Base-by-base conservation (phyloP, 1,140 invertebrate species). In the Rhagoletis pomonella region DNA sequence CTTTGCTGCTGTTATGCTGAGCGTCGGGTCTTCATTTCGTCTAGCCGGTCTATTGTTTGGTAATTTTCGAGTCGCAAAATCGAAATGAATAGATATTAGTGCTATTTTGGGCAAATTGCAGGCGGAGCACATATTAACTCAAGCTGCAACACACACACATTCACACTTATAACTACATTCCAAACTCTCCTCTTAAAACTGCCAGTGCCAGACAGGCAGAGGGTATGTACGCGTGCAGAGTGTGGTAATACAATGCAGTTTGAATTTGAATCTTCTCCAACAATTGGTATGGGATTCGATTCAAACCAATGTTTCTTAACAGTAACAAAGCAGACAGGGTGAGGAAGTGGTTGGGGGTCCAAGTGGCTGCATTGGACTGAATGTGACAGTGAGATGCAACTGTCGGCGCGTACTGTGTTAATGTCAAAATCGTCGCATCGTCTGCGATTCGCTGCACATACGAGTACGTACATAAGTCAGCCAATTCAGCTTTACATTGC, bases 31-130 rank as follows among this genome's bases (percentile, higher is more conserved):
- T 39, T 47, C 42, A 73, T 44, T 73, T 62, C 44, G 44, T 39
- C 42, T 44, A 4, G 39, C 2, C 42, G 17, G 67, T 73, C 67
- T 73, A 73, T 73, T 73, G 67, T 73, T 73, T 47, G 42, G 67
- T 39, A 73, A 73, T 73, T 73, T 73, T 73, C 67, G 67, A 47
- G 42, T 73, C 14, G 17, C 67, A 42, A 73, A 73, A 44, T 73
- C 67, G 44, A 73, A 73, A 73, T 73, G 67, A 73, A 17, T 29
- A 29, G 29, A 29, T 47, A 73, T 73, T 73, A 73, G 17, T 12
- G 67, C 14, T 42, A 73, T 47, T 73, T 73, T 42, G 44, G 42
- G 42, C 67, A 14, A 17, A 42, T 62, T 14, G 0, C 4, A 62
- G 17, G 17, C 17, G 12, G 4, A 17, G 7, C 12, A 62, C 5